Evolutionary conservation across 2,797 vertebrate species (phyloP).

Genomic region (Pagetopsis macropterus): DNA sequence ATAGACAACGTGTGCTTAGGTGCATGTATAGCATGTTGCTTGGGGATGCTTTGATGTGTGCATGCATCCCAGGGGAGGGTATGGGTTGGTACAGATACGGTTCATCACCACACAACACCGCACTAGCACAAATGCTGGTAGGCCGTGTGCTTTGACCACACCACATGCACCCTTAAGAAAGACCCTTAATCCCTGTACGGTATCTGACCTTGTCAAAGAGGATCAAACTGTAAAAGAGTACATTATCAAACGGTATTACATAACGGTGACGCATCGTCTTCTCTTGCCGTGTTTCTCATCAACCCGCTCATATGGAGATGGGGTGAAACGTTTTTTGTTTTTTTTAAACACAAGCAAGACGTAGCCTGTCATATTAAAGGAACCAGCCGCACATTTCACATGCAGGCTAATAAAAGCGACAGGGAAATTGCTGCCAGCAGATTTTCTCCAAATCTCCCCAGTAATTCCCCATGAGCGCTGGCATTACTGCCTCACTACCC

Average conservation of each 20-base stretch:
- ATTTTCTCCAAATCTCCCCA: constrained; percentile 74
- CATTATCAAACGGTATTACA: constrained; percentile 28
- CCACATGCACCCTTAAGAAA: constrained; percentile 20
- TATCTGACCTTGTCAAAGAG: constrained; percentile 42
- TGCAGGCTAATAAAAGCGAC: constrained; percentile 76
- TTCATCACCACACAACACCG: neutral
- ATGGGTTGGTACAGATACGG: constrained; percentile 34
- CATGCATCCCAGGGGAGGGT: constrained; percentile 40
- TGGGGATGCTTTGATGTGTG: constrained; percentile 40
- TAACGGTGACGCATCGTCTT: constrained; percentile 42
- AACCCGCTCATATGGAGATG: neutral
- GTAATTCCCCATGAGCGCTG: constrained; percentile 77
- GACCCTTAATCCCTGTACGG: constrained; percentile 22
- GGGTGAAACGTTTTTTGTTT: neutral
- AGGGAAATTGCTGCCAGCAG: constrained; percentile 72
- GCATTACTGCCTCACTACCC: constrained; percentile 71
- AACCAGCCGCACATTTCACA: constrained; percentile 67
- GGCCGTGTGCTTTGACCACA: constrained; percentile 17
- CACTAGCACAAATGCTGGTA: neutral
- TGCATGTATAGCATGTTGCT: constrained; percentile 21
- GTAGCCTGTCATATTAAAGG: constrained; percentile 68
- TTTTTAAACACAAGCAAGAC: constrained; percentile 51
- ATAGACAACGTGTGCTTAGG: constrained; percentile 37
- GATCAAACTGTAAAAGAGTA: constrained; percentile 6
- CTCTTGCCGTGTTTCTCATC: constrained; percentile 9